Conservation (phyloP, 2,888 invertebrate species). For the Cacoxenus indagator region DNA sequence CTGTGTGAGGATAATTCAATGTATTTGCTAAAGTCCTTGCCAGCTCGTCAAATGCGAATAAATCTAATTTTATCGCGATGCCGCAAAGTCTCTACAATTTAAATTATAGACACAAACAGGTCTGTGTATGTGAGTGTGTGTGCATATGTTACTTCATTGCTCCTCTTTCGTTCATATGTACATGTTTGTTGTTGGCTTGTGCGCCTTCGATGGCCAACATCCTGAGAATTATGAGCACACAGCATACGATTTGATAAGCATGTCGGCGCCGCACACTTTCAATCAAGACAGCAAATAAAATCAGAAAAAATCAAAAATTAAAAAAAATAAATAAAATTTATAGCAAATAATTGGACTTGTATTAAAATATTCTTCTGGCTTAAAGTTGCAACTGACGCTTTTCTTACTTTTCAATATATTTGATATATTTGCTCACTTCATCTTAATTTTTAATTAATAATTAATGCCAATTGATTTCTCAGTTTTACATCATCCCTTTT, state of each 20-base stretch:
- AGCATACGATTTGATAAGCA: conserved; percentile 19
- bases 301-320: background rate
- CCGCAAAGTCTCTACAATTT: conserved; percentile 48
- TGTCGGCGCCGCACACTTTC: background rate
- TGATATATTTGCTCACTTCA: background rate
- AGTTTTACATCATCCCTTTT: conserved; percentile 11
- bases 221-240: conserved; percentile 18
- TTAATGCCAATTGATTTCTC: conserved; percentile 21
- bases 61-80: conserved; percentile 64
- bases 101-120: background rate
- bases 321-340: background rate
- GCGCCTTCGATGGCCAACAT: conserved; percentile 16
- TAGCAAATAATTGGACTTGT: background rate
- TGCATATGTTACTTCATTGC: background rate
- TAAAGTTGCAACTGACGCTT: too few species aligned
- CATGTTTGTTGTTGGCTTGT: background rate
- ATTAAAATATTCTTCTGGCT: too few species aligned
- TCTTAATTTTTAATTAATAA: conserved; percentile 4
- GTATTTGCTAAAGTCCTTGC: conserved; percentile 15
- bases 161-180: background rate
- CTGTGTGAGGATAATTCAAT: background rate
- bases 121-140: background rate
- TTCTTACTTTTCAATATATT: background rate
- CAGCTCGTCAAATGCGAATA: conserved; percentile 38
- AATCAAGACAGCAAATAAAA: background rate